These are phyloP conservation scores for Heliconius hortense DNA, from an alignment of 2,888 invertebrate species.

Conservation along the genomic window DNA sequence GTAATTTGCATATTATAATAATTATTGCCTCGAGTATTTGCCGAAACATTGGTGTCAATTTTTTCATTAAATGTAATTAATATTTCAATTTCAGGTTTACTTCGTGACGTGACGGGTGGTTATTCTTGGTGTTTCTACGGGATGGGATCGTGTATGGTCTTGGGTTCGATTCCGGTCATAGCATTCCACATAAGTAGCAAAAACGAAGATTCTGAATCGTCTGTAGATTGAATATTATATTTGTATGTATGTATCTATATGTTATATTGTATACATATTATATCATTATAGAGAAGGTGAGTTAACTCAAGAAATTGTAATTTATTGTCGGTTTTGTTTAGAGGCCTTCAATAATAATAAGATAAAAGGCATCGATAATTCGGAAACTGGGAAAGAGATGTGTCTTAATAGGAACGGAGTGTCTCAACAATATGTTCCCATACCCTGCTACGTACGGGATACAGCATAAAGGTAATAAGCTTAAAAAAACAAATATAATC, in stretches of 20 bases:
- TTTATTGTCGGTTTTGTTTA: not conserved
- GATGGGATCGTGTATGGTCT: constrained; percentile 89
- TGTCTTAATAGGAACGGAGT: too few relatives aligned
- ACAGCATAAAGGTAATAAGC: too few relatives aligned
- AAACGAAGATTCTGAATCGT: constrained; percentile 69
- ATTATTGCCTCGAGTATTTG: too few relatives aligned
- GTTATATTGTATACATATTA: not conserved
- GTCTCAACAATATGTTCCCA: too few relatives aligned
- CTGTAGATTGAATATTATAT: constrained; percentile 59
- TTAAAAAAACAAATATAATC: too few relatives aligned
- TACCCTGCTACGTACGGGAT: too few relatives aligned
- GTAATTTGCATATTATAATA: too few relatives aligned
- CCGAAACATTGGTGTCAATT: too few relatives aligned
- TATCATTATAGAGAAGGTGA: not conserved
- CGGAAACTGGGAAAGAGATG: too few relatives aligned
- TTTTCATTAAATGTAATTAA: not conserved
- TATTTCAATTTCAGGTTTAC: constrained; percentile 70
- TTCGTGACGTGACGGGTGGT: constrained; percentile 86
- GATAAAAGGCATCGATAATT: too few relatives aligned
- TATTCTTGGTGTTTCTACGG: constrained; percentile 88
- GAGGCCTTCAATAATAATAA: too few relatives aligned
- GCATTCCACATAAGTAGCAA: constrained; percentile 71
- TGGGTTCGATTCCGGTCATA: constrained; percentile 85
- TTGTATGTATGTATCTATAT: not conserved
- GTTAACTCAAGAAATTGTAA: not conserved